These are phyloP conservation scores for Scleropages formosus DNA, from an alignment of 2,797 vertebrate species.

Conservation along the genomic window DNA sequence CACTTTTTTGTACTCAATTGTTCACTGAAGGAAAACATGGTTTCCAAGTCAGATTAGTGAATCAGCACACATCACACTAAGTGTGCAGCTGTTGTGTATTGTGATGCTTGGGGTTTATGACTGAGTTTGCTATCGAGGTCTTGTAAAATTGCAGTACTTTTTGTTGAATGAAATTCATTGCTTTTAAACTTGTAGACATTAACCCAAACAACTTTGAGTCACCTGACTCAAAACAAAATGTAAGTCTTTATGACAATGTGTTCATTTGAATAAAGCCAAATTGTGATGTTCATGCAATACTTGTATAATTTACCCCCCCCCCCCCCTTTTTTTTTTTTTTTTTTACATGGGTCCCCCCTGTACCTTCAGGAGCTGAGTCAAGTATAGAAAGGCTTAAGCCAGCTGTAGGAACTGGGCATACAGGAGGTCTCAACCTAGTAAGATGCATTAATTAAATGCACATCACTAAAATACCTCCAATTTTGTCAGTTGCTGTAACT, in stretches of 20 bases:
- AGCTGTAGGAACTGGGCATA: no score
- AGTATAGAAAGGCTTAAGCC: no score
- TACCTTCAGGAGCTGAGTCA: no score
- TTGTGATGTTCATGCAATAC: slow-evolving; percentile 64
- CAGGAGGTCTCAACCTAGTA: no score
- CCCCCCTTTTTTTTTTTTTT: no score
- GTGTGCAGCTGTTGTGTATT: slow-evolving; percentile 46
- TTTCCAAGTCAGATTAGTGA: slow-evolving; percentile 54
- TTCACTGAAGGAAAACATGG: slow-evolving; percentile 50
- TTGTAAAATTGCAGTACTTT: slow-evolving; percentile 75
- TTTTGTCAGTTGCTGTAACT: no score
- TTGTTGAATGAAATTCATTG: slow-evolving; percentile 80
- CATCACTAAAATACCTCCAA: no score
- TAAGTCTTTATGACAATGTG: slow-evolving; percentile 99
- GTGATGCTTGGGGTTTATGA: slow-evolving; percentile 58
- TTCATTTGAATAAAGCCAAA: slow-evolving; percentile 68
- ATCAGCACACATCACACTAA: slow-evolving; percentile 49
- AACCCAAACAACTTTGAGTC: slow-evolving; percentile 81
- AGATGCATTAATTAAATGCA: no score
- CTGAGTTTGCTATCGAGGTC: slow-evolving; percentile 64
- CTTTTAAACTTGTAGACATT: slow-evolving; percentile 77
- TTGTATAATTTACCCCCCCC: slow-evolving; percentile 51
- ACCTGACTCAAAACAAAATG: slow-evolving; percentile 96
- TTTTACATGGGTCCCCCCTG: no score
- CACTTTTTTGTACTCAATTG: slow-evolving; percentile 48